phyloP scores from a whole-genome alignment of 2,797 vertebrate genomes.

The Tiaroga cobitis region DNA sequence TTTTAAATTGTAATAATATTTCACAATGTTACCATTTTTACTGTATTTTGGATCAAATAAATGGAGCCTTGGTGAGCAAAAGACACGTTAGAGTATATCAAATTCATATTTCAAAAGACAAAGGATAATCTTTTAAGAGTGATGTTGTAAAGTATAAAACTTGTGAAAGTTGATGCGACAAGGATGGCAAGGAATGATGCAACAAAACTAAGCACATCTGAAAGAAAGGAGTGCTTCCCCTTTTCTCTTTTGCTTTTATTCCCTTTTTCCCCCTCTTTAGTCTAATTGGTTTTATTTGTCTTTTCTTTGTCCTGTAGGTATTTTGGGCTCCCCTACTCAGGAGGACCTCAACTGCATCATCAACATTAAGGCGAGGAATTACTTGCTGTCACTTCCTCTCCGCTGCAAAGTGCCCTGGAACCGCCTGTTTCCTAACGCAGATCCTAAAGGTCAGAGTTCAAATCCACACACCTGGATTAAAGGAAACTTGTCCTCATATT shows the following conservation, averaged over 20 bases:
- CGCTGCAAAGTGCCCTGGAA: slow-evolving; percentile 87
- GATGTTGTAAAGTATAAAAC: neutral
- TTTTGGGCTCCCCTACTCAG: slow-evolving; percentile 87
- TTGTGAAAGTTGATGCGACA: neutral
- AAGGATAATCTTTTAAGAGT: neutral
- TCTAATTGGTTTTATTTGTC: neutral
- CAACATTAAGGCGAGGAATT: slow-evolving; percentile 89
- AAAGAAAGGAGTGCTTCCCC: neutral
- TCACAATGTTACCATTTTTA: neutral
- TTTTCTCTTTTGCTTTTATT: neutral
- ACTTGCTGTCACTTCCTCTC: slow-evolving; percentile 87
- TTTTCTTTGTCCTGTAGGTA: slow-evolving; percentile 69
- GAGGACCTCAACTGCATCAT: slow-evolving; percentile 92
- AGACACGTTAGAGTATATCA: neutral
- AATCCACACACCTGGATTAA: neutral
- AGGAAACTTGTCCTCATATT: neutral
- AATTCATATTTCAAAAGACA: neutral
- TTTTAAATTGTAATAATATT: neutral
- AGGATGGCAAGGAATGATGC: neutral
- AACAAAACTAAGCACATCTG: neutral
- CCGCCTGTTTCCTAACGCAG: slow-evolving; percentile 81
- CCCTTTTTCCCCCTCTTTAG: neutral
- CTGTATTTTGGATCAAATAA: neutral
- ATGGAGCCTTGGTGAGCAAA: neutral
- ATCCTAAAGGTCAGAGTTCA: slow-evolving; percentile 81